Percentiles rank a stretch among this genome's conserved stretches.
Conservation (phyloP, 2,113 vertebrate species). For the Chionomys nivalis region DNA sequence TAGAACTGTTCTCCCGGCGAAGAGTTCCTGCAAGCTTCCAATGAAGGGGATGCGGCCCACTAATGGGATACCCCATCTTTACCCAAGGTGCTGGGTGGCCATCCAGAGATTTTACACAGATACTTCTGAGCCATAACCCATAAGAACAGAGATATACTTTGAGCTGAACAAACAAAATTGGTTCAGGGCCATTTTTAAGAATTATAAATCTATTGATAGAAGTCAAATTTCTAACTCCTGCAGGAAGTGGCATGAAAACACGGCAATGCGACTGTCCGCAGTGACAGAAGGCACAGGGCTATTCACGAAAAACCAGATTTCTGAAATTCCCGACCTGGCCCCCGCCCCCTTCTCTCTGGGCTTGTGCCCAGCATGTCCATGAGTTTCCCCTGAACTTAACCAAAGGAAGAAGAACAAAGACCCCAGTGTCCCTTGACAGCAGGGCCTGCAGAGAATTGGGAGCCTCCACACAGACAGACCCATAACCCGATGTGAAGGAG, state of each 20-base stretch:
- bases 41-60: not conserved
- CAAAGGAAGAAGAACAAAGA: not conserved
- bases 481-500: not conserved
- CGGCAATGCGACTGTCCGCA: conserved; percentile 65
- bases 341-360: not conserved
- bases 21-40: not conserved
- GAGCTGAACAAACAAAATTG: not conserved
- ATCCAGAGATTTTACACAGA: not conserved
- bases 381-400: not conserved
- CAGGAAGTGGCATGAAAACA: not conserved
- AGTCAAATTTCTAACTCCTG: not conserved
- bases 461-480: not conserved
- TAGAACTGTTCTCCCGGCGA: not conserved
- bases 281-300: conserved; percentile 3
- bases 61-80: not conserved
- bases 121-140: not conserved
- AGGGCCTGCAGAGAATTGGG: not conserved
- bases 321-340: not conserved
- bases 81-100: not conserved
- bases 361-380: not conserved
- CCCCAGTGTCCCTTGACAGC: not conserved
- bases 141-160: not conserved
- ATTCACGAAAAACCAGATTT: not conserved
- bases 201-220: not conserved
- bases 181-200: not conserved